phyloP scores from a whole-genome alignment of 2,797 vertebrate genomes.

The Malurus splendens region DNA sequence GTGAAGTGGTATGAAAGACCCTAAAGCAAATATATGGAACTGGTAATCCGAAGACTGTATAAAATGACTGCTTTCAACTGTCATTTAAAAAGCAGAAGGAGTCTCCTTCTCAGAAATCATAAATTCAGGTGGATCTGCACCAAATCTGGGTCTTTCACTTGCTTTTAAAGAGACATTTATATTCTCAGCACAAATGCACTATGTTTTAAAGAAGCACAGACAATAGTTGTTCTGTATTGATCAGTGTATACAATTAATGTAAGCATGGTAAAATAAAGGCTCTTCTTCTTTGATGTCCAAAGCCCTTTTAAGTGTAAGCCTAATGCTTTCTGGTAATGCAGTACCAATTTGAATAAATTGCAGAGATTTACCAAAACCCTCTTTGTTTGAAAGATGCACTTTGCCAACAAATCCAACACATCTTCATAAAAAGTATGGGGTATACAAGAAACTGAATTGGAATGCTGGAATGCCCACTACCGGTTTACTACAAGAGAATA shows the following conservation, averaged over 20 bases:
- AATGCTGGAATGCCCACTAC: conserved; percentile 57
- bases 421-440: background rate
- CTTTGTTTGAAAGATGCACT: background rate
- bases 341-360: background rate
- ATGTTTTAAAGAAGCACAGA: background rate
- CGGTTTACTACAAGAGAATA: background rate
- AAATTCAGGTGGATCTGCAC: background rate
- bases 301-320: background rate
- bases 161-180: background rate
- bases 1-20: background rate
- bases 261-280: background rate
- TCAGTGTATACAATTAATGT: background rate
- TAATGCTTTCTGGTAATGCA: background rate
- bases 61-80: background rate
- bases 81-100: background rate
- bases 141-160: background rate
- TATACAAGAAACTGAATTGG: conserved; percentile 20
- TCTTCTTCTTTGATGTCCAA: background rate
- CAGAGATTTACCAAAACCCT: background rate
- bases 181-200: background rate
- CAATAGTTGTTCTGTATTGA: background rate
- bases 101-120: background rate
- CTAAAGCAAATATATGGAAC: background rate
- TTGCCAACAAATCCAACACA: background rate
- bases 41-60: background rate